Percentiles rank a stretch among this genome's conserved stretches.
Evolutionary conservation across 2,113 vertebrate species (phyloP).

Genomic region (Willisornis vidua): DNA sequence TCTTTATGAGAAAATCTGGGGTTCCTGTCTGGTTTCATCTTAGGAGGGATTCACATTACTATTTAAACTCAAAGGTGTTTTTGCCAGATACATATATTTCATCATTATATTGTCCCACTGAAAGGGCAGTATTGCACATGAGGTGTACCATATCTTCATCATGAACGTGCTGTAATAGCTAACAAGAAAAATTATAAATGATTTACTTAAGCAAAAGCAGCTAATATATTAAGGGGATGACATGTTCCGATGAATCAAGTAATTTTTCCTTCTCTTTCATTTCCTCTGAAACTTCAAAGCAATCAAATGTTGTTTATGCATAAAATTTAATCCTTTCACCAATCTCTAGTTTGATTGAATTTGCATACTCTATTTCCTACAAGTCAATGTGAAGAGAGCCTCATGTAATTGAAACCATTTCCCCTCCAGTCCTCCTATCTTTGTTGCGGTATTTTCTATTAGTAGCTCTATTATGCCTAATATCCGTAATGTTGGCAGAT

Average conservation of each 20-base stretch:
- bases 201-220: conserved; percentile 30
- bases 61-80: background rate
- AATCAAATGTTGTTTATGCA: conserved; percentile 74
- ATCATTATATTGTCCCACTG: background rate
- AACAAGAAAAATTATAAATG: conserved; percentile 11
- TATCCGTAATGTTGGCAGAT: conserved; percentile 63
- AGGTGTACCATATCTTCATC: background rate
- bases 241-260: conserved; percentile 61
- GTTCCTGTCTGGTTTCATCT: background rate
- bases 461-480: conserved; percentile 72
- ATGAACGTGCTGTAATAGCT: background rate
- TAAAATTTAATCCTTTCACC: conserved; percentile 74
- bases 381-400: conserved; percentile 65
- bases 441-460: conserved; percentile 70
- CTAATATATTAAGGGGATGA: conserved; percentile 18
- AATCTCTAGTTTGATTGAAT: conserved; percentile 76
- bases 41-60: background rate
- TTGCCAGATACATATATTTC: background rate
- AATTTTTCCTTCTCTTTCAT: conserved; percentile 48
- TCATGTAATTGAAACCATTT: conserved; percentile 72
- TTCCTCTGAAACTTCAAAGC: conserved; percentile 66
- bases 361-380: conserved; percentile 75
- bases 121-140: background rate
- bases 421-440: conserved; percentile 60
- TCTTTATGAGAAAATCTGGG: background rate